Base-by-base conservation (phyloP, 64 coral and sea anemone species). In the Stichodactyla helianthus region DNA sequence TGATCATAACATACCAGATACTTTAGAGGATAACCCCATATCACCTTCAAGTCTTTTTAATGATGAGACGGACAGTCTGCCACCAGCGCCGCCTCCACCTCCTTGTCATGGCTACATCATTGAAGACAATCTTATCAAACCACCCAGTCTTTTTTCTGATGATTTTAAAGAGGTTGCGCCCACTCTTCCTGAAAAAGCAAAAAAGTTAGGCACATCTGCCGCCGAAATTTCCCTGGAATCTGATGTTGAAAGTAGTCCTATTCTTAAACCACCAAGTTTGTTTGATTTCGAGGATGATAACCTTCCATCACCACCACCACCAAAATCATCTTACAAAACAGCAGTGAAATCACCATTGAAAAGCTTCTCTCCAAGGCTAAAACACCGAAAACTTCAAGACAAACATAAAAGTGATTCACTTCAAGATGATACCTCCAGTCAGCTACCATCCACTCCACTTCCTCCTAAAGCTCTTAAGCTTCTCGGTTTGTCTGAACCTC, bases 1-100 rank as follows among this genome's bases (percentile, higher is more conserved):
- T 18, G 77, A 79, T 79, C 9, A 7, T 23, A 71, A 23, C 20
- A 10, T 26, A 71, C 23, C 10, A 18, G 23, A 9, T 13, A 79
- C 12, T 15, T 0, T 81, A 51, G 35, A 53, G 35, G 78, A 81
- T 81, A 12, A 19, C 5, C 28, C 91, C 10, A 78, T 93, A 7
- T 84, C 88, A 86, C 94, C 94, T 7, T 91, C 94, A 51, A 97
- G 91, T 82, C 76, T 97, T 19, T 97, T 97, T 82, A 89, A 89
- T 87, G 91, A 97, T 54, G 91, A 97, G 55, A 67, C 26, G 10
- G 94, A 97, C 57, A 97, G 94, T 58, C 85, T 93, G 64, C 88
- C 88, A 8, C 51, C 88, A 16, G 84, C 78, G 18, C 90, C 90
- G 6, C 84, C 82, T 16, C 88, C 94, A 22, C 77, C 77, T 59